phyloP scores from a whole-genome alignment of 53 echinoderm and acorn worm genomes.

The Antedon mediterranea region DNA sequence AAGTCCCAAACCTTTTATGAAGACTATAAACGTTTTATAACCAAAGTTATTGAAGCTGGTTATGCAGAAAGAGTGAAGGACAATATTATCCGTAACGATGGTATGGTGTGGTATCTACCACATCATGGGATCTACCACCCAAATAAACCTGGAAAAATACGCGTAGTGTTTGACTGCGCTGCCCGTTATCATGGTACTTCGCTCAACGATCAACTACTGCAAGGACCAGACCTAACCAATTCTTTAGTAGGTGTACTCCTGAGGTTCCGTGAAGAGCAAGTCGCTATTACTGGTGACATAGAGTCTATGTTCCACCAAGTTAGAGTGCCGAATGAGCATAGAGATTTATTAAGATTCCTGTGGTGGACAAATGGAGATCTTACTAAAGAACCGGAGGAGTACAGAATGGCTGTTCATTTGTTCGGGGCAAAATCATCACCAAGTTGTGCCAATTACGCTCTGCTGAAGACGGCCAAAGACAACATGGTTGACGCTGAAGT shows the following conservation, averaged over 20 bases:
- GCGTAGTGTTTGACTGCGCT: slow-evolving; percentile 59
- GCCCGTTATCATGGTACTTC: slow-evolving; percentile 33
- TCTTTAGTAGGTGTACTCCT: slow-evolving; percentile 35
- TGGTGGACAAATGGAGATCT: slow-evolving; percentile 42
- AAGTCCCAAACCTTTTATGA: slow-evolving; percentile 10
- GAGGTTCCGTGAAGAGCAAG: slow-evolving; percentile 32
- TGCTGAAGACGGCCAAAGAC: slow-evolving; percentile 24
- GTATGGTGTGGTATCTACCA: slow-evolving; percentile 23
- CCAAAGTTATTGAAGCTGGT: slow-evolving; percentile 5
- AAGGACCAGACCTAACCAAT: slow-evolving; percentile 44
- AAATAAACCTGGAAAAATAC: slow-evolving; percentile 20
- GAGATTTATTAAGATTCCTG: slow-evolving; percentile 24
- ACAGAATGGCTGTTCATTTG: slow-evolving; percentile 45
- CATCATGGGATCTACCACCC: slow-evolving; percentile 36
- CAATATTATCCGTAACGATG: slow-evolving; percentile 12
- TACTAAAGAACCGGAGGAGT: slow-evolving; percentile 11
- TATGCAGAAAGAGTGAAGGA: slow-evolving; percentile 17
- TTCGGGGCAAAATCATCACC: slow-evolving; percentile 45
- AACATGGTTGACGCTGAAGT: slow-evolving; percentile 5
- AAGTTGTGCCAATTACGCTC: slow-evolving; percentile 24
- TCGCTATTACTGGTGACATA: slow-evolving; percentile 34
- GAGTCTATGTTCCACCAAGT: slow-evolving; percentile 59
- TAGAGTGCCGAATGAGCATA: slow-evolving; percentile 9
- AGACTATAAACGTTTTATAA: slow-evolving; percentile 35
- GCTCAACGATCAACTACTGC: slow-evolving; percentile 43